phyloP scores from a whole-genome alignment of 2,797 vertebrate species.

The Tiaroga cobitis region DNA sequence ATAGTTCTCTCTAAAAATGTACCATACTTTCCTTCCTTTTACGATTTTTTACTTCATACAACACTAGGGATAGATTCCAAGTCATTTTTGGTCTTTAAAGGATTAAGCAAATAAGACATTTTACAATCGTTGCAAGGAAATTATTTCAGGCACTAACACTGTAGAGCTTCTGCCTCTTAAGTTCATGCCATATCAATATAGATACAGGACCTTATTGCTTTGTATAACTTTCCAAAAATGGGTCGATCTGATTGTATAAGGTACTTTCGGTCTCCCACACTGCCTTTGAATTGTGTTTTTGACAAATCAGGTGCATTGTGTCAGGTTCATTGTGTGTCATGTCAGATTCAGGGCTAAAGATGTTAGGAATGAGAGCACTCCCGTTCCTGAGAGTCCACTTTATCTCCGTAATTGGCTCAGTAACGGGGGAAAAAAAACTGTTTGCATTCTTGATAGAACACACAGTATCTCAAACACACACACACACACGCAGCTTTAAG shows the following conservation, averaged over 20 bases:
- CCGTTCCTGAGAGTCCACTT: slow-evolving; percentile 62
- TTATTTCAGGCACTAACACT: background rate
- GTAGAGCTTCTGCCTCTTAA: slow-evolving; percentile 37
- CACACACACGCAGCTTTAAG: slow-evolving; percentile 55
- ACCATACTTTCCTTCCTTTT: background rate
- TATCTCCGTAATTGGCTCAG: slow-evolving; percentile 63
- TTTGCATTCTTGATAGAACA: slow-evolving; percentile 64
- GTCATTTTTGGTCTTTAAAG: slow-evolving; percentile 23
- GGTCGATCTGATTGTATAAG: slow-evolving; percentile 57
- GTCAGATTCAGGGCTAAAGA: slow-evolving; percentile 50
- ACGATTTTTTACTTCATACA: slow-evolving; percentile 14
- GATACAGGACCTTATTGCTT: slow-evolving; percentile 37
- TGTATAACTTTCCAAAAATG: slow-evolving; percentile 52
- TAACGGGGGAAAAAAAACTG: slow-evolving; percentile 53
- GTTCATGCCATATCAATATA: slow-evolving; percentile 35
- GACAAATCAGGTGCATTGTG: slow-evolving; percentile 61
- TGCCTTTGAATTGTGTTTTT: slow-evolving; percentile 53
- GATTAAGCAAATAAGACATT: slow-evolving; percentile 41
- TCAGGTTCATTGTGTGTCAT: slow-evolving; percentile 40
- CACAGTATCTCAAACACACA: slow-evolving; percentile 53
- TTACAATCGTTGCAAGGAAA: slow-evolving; percentile 15
- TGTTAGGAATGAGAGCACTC: slow-evolving; percentile 46
- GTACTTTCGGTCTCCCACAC: slow-evolving; percentile 59
- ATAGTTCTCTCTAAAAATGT: background rate
- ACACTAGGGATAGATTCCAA: slow-evolving; percentile 5